phyloP scores from a whole-genome alignment of 2,113 vertebrate genomes.

The Triplophysa rosa region DNA sequence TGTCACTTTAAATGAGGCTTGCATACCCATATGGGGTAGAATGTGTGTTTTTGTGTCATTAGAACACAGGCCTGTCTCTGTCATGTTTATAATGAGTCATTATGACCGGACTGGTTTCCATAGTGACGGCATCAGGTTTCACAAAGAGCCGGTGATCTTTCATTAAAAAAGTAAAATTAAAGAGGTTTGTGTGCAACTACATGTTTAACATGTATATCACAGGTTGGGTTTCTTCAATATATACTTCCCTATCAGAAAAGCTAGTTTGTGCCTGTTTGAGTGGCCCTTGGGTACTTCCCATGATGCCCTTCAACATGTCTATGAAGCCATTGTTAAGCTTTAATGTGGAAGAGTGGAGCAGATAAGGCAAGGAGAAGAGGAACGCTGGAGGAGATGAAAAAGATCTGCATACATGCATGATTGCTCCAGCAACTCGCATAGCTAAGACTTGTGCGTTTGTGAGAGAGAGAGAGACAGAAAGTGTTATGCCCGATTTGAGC shows the following conservation, averaged over 20 bases:
- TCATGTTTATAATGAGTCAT: conserved; percentile 27
- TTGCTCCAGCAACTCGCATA: conserved; percentile 46
- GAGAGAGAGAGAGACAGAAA: not conserved
- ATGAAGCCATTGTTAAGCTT: conserved; percentile 50
- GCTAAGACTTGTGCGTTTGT: conserved; percentile 51
- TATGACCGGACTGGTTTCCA: conserved; percentile 22
- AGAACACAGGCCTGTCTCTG: conserved; percentile 25
- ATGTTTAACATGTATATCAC: not conserved
- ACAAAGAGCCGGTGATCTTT: conserved; percentile 1
- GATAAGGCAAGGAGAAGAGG: conserved; percentile 34
- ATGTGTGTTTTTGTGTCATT: conserved; percentile 13
- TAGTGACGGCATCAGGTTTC: conserved; percentile 27
- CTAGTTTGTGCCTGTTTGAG: conserved; percentile 22
- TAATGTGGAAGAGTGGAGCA: conserved; percentile 41
- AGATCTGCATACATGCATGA: conserved; percentile 41
- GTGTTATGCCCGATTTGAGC: conserved; percentile 35
- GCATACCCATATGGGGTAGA: not conserved
- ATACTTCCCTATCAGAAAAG: not conserved
- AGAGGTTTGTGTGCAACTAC: not conserved
- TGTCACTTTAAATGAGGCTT: not conserved
- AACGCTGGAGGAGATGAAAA: conserved; percentile 41
- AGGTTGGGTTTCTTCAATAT: not conserved
- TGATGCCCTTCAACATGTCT: conserved; percentile 44
- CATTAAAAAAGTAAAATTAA: not conserved
- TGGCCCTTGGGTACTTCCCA: conserved; percentile 49